A percentile compares a stretch with the other conserved stretches of the same genome.
phyloP scores from a whole-genome alignment of 1,140 invertebrate species.

The Achroia grisella region DNA sequence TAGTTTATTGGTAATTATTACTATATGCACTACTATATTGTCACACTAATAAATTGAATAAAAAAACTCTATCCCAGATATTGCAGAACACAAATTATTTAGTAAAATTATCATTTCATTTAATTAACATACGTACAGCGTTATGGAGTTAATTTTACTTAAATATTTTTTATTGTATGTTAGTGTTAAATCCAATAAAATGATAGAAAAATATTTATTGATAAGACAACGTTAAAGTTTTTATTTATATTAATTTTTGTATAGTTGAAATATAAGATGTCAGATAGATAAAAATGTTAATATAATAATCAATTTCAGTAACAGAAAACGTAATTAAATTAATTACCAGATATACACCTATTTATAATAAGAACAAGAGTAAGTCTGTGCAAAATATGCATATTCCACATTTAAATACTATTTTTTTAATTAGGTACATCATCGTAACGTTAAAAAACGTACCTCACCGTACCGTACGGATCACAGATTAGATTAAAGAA shows the following conservation, averaged over 20 bases:
- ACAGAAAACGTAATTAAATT: too few relatives aligned
- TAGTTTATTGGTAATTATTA: slow-evolving; percentile 17
- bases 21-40: slow-evolving; percentile 52
- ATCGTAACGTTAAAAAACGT: too few relatives aligned
- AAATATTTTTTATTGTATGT: slow-evolving; percentile 22
- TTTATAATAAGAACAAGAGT: too few relatives aligned
- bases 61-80: slow-evolving; percentile 63
- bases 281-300: too few relatives aligned
- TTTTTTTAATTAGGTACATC: too few relatives aligned
- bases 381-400: too few relatives aligned
- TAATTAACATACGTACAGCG: slow-evolving; percentile 25
- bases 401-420: too few relatives aligned
- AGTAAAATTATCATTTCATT: too few relatives aligned
- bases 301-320: too few relatives aligned
- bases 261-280: slow-evolving; percentile 25
- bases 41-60: slow-evolving; percentile 56
- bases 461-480: too few relatives aligned
- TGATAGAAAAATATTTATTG: slow-evolving; percentile 64
- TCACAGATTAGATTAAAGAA: too few relatives aligned
- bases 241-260: slow-evolving; percentile 15
- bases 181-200: slow-evolving; percentile 47
- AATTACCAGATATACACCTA: too few relatives aligned
- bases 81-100: slow-evolving; percentile 31
- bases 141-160: slow-evolving; percentile 25
- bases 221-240: slow-evolving; percentile 35